These are phyloP conservation scores for Corvus hawaiiensis DNA, from an alignment of 2,113 vertebrate species.

Conservation along the genomic window DNA sequence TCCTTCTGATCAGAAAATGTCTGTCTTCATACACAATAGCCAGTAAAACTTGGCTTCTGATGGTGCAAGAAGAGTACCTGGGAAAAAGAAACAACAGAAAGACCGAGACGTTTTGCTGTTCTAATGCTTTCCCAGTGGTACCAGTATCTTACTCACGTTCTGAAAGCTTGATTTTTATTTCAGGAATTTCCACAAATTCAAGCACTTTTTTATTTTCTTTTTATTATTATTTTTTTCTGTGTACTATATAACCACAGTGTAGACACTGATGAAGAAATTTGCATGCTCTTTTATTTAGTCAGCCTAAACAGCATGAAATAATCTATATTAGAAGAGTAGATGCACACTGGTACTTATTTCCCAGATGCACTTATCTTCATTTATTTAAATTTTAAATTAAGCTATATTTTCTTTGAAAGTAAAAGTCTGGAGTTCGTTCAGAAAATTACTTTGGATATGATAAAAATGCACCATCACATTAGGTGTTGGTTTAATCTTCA, in stretches of 20 bases:
- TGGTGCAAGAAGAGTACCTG: not conserved
- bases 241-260: not conserved
- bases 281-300: not conserved
- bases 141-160: not conserved
- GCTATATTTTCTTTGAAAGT: not conserved
- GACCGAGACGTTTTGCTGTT: not conserved
- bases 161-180: not conserved
- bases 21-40: not conserved
- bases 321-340: not conserved
- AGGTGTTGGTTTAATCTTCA: constrained; percentile 26
- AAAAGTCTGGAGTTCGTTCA: not conserved
- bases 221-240: not conserved
- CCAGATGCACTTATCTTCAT: not conserved
- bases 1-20: not conserved
- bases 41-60: not conserved
- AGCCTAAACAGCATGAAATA: not conserved
- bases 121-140: not conserved
- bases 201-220: not conserved
- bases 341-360: not conserved
- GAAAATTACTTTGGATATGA: not conserved
- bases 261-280: not conserved
- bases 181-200: not conserved
- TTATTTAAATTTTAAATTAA: constrained; percentile 38
- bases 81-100: not conserved
- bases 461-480: not conserved